phyloP scores from a whole-genome alignment of 2,113 vertebrate species.

The Mandrillus leucophaeus region DNA sequence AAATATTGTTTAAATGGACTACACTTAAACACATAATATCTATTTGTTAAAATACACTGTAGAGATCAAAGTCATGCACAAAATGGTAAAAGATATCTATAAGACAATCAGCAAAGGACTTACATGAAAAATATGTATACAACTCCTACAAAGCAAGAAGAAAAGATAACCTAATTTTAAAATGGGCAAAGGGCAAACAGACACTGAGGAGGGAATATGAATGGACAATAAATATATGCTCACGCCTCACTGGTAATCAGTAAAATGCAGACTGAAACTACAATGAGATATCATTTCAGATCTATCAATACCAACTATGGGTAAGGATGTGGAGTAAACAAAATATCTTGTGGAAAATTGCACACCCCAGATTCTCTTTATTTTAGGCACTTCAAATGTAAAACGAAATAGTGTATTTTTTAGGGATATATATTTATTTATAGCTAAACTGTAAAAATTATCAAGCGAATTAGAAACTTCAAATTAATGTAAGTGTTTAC shows the following conservation, averaged over 20 bases:
- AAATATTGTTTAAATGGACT: conserved; percentile 4
- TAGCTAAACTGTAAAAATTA: not conserved
- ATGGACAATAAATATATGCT: not conserved
- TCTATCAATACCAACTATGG: not conserved
- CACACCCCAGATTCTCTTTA: not conserved
- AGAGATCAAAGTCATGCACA: not conserved
- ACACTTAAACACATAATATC: not conserved
- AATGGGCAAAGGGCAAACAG: not conserved
- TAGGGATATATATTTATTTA: not conserved
- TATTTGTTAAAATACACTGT: not conserved
- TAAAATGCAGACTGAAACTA: not conserved
- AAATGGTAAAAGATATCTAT: not conserved
- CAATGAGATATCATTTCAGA: not conserved
- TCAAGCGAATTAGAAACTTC: not conserved
- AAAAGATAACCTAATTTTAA: not conserved
- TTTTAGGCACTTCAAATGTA: not conserved
- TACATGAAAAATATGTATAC: not conserved
- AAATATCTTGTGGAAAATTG: conserved; percentile 29
- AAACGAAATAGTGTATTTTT: not conserved
- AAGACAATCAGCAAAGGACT: not conserved
- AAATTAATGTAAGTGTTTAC: not conserved
- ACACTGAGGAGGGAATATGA: not conserved
- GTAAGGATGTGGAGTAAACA: not conserved
- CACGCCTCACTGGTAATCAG: not conserved
- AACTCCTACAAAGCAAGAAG: not conserved